Evolutionary conservation across 1,140 invertebrate species (phyloP).

Genomic region (Maconellicoccus hirsutus): DNA sequence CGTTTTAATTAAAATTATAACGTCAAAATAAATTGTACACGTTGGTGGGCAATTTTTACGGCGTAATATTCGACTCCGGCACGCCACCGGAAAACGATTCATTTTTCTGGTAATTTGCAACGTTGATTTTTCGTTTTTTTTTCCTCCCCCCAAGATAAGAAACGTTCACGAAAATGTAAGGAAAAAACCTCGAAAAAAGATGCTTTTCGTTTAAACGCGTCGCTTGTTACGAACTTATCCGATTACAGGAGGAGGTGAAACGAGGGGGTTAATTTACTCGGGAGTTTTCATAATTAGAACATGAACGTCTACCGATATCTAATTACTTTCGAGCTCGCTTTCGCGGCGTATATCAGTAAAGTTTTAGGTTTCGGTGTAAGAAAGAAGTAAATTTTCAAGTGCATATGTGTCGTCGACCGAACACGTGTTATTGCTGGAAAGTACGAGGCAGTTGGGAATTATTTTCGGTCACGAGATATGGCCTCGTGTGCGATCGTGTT

Average conservation of each 20-base stretch:
- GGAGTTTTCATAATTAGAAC: constrained; percentile 9
- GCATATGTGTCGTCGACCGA: no score
- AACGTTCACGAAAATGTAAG: no score
- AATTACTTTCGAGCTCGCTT: not conserved
- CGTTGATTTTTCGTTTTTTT: no score
- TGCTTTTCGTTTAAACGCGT: not conserved
- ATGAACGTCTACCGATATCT: not conserved
- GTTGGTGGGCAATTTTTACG: not conserved
- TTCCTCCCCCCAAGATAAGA: no score
- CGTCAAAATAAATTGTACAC: constrained; percentile 4
- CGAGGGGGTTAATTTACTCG: not conserved
- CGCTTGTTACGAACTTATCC: constrained; percentile 7
- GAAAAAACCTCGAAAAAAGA: not conserved
- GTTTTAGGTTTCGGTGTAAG: no score
- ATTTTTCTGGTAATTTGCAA: not conserved
- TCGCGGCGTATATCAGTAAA: no score
- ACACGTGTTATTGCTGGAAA: no score
- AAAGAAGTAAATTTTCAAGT: no score
- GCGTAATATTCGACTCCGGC: not conserved
- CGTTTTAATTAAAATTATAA: constrained; percentile 10
- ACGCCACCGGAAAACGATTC: not conserved
- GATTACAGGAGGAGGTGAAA: not conserved
- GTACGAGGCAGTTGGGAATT: no score
- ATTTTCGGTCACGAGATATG: no score
- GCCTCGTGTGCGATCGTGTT: no score